Evolutionary conservation across 2,888 invertebrate genomes (phyloP).

Genomic region (Athripsodes cinereus): DNA sequence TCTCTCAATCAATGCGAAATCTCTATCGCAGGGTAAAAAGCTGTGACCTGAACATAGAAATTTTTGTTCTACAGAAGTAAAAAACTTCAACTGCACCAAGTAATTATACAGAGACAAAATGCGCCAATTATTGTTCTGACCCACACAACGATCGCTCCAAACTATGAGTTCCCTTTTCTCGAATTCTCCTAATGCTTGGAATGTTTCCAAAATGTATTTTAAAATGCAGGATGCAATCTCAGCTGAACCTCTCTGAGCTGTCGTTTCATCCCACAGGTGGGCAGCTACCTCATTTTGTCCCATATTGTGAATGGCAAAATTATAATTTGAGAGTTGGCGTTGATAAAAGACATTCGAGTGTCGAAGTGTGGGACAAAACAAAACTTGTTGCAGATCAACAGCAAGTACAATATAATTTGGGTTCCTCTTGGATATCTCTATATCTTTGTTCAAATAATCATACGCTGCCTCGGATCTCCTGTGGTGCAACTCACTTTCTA

Average conservation of each 20-base stretch:
- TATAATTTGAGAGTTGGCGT: neutral
- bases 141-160: neutral
- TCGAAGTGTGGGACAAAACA: neutral
- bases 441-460: neutral
- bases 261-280: neutral
- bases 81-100: neutral
- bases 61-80: neutral
- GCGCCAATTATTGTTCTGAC: conserved; percentile 2
- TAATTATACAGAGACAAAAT: neutral
- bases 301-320: neutral
- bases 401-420: neutral
- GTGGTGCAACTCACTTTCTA: neutral
- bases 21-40: no score
- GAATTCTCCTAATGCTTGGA: neutral
- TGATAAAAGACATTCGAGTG: conserved; percentile 1
- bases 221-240: neutral
- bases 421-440: neutral
- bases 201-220: neutral
- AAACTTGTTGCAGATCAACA: no score
- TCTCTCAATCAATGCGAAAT: neutral
- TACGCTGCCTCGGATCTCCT: neutral
- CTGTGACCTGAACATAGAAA: neutral
- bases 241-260: neutral
- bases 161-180: neutral
- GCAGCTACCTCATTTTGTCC: neutral